Evolutionary conservation across 2,113 vertebrate species (phyloP).

Genomic region (Gobiocypris rarus): DNA sequence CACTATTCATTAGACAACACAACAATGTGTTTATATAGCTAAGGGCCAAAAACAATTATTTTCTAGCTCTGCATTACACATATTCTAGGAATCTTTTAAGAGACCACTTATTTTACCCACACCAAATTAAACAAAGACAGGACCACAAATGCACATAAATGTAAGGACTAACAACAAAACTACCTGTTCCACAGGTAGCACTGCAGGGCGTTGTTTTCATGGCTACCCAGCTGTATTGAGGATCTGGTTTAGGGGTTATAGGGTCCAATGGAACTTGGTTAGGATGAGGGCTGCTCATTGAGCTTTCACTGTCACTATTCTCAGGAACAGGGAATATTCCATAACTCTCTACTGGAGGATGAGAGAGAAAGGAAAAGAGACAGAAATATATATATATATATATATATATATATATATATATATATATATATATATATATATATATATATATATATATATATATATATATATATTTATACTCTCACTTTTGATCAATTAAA

Average conservation of each 20-base stretch:
- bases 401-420: no score
- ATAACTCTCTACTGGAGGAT: constrained; percentile 46
- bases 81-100: not conserved
- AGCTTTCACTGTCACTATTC: constrained; percentile 49
- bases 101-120: not conserved
- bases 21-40: constrained; percentile 11
- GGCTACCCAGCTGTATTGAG: constrained; percentile 65
- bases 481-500: not conserved
- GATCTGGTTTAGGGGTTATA: constrained; percentile 25
- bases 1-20: constrained; percentile 13
- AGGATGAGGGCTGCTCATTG: constrained; percentile 47
- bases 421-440: no score
- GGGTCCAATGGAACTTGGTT: constrained; percentile 59
- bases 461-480: no score
- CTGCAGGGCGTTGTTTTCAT: constrained; percentile 65
- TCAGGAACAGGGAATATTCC: constrained; percentile 44
- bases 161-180: constrained; percentile 7
- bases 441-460: no score
- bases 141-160: not conserved
- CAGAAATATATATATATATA: not conserved
- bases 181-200: constrained; percentile 71
- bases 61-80: not conserved
- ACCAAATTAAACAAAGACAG: not conserved
- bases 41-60: not conserved
- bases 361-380: not conserved